Evolutionary conservation across 2,888 invertebrate species (phyloP).

Genomic region (Megaustenia siamemsis): DNA sequence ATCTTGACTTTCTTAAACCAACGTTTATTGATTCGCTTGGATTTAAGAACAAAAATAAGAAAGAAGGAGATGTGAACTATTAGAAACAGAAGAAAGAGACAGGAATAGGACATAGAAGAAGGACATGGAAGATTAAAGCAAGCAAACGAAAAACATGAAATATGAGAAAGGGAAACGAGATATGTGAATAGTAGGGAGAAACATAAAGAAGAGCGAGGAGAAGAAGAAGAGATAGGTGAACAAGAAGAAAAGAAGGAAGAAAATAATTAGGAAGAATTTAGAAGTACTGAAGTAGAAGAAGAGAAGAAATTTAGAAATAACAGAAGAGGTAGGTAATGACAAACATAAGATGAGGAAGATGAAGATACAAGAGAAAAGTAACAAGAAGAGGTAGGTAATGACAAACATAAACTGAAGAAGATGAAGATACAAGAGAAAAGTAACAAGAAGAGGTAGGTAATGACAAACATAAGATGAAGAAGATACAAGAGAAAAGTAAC

Average conservation of each 20-base stretch:
- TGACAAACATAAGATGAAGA: too few species aligned
- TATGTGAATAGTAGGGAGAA: neutral
- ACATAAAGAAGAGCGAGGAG: neutral
- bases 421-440: too few species aligned
- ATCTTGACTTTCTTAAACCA: too few species aligned
- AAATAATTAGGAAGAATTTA: neutral
- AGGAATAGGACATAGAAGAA: neutral
- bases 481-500: too few species aligned
- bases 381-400: too few species aligned
- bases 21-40: too few species aligned
- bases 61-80: neutral
- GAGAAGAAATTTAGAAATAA: constrained; percentile 2
- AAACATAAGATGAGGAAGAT: too few species aligned
- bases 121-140: neutral
- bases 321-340: neutral
- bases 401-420: too few species aligned
- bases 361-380: too few species aligned
- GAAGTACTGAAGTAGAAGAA: neutral
- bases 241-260: neutral
- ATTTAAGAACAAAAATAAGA: neutral
- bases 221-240: too few species aligned
- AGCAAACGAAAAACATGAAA: neutral
- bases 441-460: too few species aligned
- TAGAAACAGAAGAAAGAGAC: neutral
- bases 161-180: constrained; percentile 1